Evolutionary conservation across 2,113 vertebrate species (phyloP).

Genomic region (Pedetes capensis): DNA sequence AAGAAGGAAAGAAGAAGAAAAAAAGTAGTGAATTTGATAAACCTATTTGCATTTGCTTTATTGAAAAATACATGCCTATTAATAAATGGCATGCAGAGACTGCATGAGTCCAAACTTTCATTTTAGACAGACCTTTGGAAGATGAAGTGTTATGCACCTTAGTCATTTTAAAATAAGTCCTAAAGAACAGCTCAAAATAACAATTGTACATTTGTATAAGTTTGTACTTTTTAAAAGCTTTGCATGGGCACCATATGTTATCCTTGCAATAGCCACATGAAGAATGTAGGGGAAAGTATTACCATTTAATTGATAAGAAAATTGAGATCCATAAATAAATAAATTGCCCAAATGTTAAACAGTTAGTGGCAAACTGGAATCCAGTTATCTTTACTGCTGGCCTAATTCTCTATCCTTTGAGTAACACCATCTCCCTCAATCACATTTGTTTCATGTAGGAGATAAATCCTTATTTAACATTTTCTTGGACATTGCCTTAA

Average conservation of each 20-base stretch:
- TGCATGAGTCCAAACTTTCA: neutral
- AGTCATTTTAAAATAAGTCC: constrained; percentile 12
- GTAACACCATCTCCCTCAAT: neutral
- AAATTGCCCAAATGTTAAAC: neutral
- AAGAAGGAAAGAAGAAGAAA: neutral
- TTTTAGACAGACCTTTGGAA: neutral
- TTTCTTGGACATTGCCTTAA: constrained; percentile 9
- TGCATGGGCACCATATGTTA: neutral
- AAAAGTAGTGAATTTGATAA: neutral
- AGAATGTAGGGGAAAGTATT: neutral
- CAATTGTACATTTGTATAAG: neutral
- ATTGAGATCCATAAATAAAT: neutral
- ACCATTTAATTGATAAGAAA: constrained; percentile 9
- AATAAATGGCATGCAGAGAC: neutral
- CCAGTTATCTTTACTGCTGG: neutral
- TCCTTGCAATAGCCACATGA: neutral
- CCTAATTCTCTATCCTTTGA: neutral
- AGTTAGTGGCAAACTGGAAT: neutral
- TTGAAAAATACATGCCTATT: neutral
- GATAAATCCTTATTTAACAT: neutral
- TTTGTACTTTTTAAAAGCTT: neutral
- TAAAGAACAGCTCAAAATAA: neutral
- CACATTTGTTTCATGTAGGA: neutral
- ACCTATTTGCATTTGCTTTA: neutral
- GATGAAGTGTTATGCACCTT: neutral